Evolutionary conservation across 2,113 vertebrate species (phyloP), one percentile per base, ranked within the genome.

Genomic region (Syngnathus floridae): DNA sequence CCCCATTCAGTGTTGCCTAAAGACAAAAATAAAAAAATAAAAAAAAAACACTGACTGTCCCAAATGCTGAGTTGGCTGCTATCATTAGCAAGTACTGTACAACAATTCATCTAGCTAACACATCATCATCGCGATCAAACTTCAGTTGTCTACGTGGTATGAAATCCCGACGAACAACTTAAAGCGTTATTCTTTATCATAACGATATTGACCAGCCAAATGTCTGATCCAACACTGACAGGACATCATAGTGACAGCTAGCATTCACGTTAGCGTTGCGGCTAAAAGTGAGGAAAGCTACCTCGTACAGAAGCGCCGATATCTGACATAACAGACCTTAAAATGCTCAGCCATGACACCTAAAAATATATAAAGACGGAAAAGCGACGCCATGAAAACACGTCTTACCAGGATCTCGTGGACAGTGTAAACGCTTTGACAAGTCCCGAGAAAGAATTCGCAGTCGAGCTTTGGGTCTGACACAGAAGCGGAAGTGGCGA

Each of bases 401-500:
- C 7, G 22, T 21, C 79, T 74, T 83, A 84, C 87, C 85, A 77
- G 22, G 6, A 60, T 5, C 43, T 21, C 37, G 40, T 38, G 54
- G 35, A 60, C 58, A 21, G 35, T 36, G 17, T 49, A 60, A 55
- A 9, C 56, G 64, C 56, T 78, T 69, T 70, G 66, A 49, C 69
- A 54, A 69, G 26, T 77, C 70, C 66, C 69, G 36, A 70, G 48
- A 26, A 73, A 58, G 66, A 79, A 62, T 70, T 62, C 65, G 69
- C 63, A 75, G 69, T n/a, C 54, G 36, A 75, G 74, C 46, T 62
- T 68, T 48, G 67, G 64, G 45, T 76, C 43, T 88, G 86, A 90
- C 87, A 89, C 90, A 86, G 84, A 86, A 71, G 77, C 90, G 91
- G 91, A 92, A 91, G 86, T 80, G 19, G 62, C 69, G 66, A 38